Evolutionary conservation across 2,797 vertebrate genomes (phyloP).

Genomic region (Sebastes matsubarae): DNA sequence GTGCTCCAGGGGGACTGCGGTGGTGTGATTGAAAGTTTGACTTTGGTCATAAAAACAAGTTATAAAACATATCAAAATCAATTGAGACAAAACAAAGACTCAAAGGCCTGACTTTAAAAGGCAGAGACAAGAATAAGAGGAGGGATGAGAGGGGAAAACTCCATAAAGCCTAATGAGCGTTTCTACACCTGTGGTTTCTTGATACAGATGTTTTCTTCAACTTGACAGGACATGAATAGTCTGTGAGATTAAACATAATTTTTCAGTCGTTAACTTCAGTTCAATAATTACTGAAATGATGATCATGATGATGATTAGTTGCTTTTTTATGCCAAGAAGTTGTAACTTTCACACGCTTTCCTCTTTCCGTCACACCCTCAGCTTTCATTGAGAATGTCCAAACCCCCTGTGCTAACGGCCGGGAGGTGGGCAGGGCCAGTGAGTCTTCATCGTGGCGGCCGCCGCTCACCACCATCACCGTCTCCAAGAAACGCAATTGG

Average conservation of each 20-base stretch:
- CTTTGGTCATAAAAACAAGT: conserved; percentile 27
- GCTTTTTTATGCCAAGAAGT: background rate
- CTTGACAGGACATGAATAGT: conserved; percentile 29
- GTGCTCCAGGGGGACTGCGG: conserved; percentile 12
- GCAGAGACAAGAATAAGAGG: background rate
- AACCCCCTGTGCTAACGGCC: conserved; percentile 79
- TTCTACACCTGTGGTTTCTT: conserved; percentile 65
- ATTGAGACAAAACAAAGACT: conserved; percentile 14
- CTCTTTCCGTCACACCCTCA: conserved; percentile 64
- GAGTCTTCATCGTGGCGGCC: conserved; percentile 73
- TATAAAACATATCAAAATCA: conserved; percentile 4
- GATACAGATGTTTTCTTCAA: conserved; percentile 73
- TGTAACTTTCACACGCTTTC: conserved; percentile 14
- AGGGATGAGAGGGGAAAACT: background rate
- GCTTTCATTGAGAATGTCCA: conserved; percentile 91
- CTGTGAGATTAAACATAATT: background rate
- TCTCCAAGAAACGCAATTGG: conserved; percentile 98
- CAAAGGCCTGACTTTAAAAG: background rate
- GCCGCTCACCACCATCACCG: conserved; percentile 90
- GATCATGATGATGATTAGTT: conserved; percentile 6
- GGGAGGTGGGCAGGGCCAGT: conserved; percentile 73
- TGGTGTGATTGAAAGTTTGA: conserved; percentile 49
- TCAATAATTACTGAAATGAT: conserved; percentile 26
- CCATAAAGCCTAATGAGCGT: background rate
- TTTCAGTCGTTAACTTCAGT: background rate